Percentiles rank a stretch among this genome's conserved stretches.
Conservation (phyloP, 1,140 invertebrate species). For the Zaprionus gabonicus region DNA sequence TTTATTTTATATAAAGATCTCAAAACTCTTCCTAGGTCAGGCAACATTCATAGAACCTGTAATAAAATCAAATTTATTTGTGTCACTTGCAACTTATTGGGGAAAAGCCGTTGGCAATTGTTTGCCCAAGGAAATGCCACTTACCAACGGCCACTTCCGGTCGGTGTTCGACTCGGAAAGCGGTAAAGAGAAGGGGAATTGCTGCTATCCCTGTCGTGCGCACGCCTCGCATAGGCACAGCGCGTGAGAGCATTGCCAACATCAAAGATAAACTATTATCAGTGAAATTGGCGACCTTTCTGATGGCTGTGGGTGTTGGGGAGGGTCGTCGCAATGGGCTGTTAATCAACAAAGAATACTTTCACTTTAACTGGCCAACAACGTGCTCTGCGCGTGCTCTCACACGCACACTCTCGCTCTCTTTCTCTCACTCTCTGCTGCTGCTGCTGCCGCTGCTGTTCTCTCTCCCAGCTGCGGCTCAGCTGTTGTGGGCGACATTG, state of each 20-base stretch:
- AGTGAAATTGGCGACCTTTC: slow-evolving; percentile 80
- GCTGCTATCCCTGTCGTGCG: slow-evolving; percentile 27
- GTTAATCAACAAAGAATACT: slow-evolving; percentile 77
- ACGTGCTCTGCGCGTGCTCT: slow-evolving; percentile 41
- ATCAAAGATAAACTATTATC: slow-evolving; percentile 63
- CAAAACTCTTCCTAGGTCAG: background rate
- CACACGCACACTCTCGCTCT: slow-evolving; percentile 33
- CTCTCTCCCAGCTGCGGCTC: slow-evolving; percentile 48
- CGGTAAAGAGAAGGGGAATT: background rate
- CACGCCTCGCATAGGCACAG: slow-evolving; percentile 9
- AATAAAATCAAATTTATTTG: slow-evolving; percentile 13
- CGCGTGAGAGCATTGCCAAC: slow-evolving; percentile 55
- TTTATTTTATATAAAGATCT: background rate
- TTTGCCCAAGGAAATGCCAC: slow-evolving; percentile 55
- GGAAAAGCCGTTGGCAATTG: slow-evolving; percentile 23
- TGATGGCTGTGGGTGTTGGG: slow-evolving; percentile 30
- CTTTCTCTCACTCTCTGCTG: slow-evolving; percentile 14
- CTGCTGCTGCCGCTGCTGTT: background rate
- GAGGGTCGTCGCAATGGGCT: slow-evolving; percentile 30
- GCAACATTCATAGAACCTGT: background rate
- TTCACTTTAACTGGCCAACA: slow-evolving; percentile 63
- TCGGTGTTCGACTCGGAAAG: slow-evolving; percentile 19
- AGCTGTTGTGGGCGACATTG: slow-evolving; percentile 67
- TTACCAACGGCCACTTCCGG: slow-evolving; percentile 61
- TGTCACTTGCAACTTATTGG: slow-evolving; percentile 27